phyloP scores from a whole-genome alignment of 2,888 invertebrate species.

The Catonia carolina region DNA sequence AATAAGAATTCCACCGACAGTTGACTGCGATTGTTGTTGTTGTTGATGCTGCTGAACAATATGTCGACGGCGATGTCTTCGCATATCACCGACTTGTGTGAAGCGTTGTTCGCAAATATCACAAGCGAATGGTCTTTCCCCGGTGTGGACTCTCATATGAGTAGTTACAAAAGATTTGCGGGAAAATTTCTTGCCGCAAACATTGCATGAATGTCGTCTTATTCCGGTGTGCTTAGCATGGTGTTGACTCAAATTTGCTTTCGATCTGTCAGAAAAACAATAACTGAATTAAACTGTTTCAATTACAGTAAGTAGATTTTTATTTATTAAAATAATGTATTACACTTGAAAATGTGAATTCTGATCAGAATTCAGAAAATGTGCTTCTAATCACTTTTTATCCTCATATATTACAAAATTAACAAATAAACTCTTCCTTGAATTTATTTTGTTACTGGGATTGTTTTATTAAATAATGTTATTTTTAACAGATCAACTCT shows the following conservation, averaged over 20 bases:
- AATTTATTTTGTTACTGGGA: too few species aligned
- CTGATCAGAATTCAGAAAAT: too few species aligned
- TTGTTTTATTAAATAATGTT: too few species aligned
- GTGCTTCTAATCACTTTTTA: too few species aligned
- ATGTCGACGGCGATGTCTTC: slow-evolving; percentile 29
- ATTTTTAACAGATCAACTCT: too few species aligned
- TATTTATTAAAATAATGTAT: background rate
- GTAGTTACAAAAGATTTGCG: slow-evolving; percentile 33
- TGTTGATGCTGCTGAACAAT: slow-evolving; percentile 1
- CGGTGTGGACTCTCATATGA: slow-evolving; percentile 34
- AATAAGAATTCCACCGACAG: too few species aligned
- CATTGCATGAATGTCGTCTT: slow-evolving; percentile 30
- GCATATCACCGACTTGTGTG: slow-evolving; percentile 35
- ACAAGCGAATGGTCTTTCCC: slow-evolving; percentile 33
- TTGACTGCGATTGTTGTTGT: too few species aligned
- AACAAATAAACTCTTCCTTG: too few species aligned
- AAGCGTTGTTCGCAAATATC: slow-evolving; percentile 33
- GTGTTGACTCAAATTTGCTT: slow-evolving; percentile 34
- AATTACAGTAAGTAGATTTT: background rate
- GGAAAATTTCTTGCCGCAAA: slow-evolving; percentile 34
- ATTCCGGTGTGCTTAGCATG: slow-evolving; percentile 33
- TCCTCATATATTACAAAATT: too few species aligned
- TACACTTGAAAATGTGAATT: too few species aligned
- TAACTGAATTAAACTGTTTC: background rate
- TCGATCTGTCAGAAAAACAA: slow-evolving; percentile 27